Evolutionary conservation across 2,797 vertebrate species (phyloP).

Genomic region (Telmatherina bonti): DNA sequence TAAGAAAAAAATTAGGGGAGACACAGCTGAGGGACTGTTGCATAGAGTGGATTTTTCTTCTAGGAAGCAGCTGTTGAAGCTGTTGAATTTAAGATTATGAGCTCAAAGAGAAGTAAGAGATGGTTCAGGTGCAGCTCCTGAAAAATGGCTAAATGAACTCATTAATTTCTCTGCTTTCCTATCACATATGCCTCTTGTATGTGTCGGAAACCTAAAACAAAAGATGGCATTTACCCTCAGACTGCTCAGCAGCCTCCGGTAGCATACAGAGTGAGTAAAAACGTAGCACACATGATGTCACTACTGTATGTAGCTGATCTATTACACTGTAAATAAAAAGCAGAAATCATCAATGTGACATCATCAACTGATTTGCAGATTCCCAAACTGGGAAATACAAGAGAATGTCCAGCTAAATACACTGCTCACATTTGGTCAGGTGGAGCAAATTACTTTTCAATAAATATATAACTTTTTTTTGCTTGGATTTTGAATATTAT

Average conservation of each 20-base stretch:
- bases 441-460: too few species aligned
- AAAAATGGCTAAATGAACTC: slow-evolving; percentile 65
- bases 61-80: slow-evolving; percentile 26
- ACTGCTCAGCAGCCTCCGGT: slow-evolving; percentile 28
- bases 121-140: slow-evolving; percentile 49
- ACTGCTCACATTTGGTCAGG: too few species aligned
- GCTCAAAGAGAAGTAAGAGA: slow-evolving; percentile 39
- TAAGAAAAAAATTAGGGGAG: slow-evolving; percentile 13
- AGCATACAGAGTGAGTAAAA: background rate
- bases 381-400: background rate
- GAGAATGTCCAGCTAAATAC: too few species aligned
- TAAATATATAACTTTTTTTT: too few species aligned
- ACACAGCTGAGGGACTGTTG: background rate
- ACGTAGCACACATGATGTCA: background rate
- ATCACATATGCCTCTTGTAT: slow-evolving; percentile 37
- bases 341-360: background rate
- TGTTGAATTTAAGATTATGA: slow-evolving; percentile 31
- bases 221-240: slow-evolving; percentile 21
- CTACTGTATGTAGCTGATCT: background rate
- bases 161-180: slow-evolving; percentile 60
- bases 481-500: slow-evolving; percentile 9
- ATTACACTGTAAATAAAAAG: background rate
- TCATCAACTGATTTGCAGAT: background rate
- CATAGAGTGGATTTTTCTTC: background rate
- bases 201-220: slow-evolving; percentile 16